Base-by-base conservation (phyloP, 2,888 invertebrate genomes). In the Holacanthella duospinosa region DNA sequence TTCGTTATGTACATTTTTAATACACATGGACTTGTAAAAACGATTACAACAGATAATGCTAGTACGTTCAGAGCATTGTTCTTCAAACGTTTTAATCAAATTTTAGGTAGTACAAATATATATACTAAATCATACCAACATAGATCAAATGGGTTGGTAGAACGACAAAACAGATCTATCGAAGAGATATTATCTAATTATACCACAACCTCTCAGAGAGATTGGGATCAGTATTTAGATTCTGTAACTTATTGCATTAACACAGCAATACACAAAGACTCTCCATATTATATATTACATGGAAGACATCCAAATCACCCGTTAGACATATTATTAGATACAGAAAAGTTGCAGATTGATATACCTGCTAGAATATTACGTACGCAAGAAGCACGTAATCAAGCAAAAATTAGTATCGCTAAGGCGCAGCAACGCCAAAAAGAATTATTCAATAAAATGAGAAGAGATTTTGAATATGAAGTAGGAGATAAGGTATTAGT, bases 91-190 rank as follows among this genome's bases (percentile, higher is more conserved):
- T 55, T 55, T 19, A 24, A 55, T 19, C 4, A 27, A 24, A 6
- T 28, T 0, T 12, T 66, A 26, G 65, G 63, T 19, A 29, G 54
- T 4, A 59, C 58, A 12, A 60, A 67, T 53, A 12, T 59, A 0
- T 60, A 26, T 4, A 68, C 69, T 6, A 64, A 64, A 1, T 48
- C 66, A 6, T 73, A 70, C 58, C 67, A 65, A 21, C 69, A 68
- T 0, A 53, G 62, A 28, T 26, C 29, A 0, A 72, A 72, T 59
- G 71, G 71, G 0, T 29, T 71, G 4, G 61, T 59, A 1, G 72
- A 72, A 61, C 21, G 65, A 9, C 61, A 65, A 28, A 72, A 71
- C 55, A 28, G 57, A 21, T 66, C 66, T 12, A n/a, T 72, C 2
- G 61, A 64, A 1, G 12, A 62, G 16, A 36, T 36, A 36, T 16